Conservation (phyloP, 1,140 invertebrate genomes). For the Orchesella cincta region DNA sequence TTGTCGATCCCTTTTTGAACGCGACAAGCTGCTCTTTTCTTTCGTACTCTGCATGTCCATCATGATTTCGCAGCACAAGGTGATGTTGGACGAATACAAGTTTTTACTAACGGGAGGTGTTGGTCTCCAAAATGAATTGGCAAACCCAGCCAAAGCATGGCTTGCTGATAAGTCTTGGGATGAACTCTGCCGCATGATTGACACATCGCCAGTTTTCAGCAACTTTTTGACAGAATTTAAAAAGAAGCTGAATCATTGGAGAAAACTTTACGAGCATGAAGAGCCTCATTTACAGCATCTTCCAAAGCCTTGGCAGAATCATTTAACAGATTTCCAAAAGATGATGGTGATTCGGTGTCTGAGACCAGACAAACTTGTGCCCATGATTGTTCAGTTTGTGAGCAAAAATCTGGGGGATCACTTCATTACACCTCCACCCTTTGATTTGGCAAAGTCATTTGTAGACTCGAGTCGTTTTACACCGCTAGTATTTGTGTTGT, state of each 20-base stretch:
- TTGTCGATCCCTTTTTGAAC: constrained; percentile 65
- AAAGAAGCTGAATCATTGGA: constrained; percentile 56
- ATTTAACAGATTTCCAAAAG: constrained; percentile 58
- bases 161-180: constrained; percentile 60
- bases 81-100: constrained; percentile 58
- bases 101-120: constrained; percentile 63
- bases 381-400: constrained; percentile 57
- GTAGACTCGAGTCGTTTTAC: constrained; percentile 59
- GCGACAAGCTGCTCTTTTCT: constrained; percentile 64
- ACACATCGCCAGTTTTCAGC: constrained; percentile 49
- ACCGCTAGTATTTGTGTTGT: constrained; percentile 64
- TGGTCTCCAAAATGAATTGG: constrained; percentile 57
- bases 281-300: constrained; percentile 56
- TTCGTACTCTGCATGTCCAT: constrained; percentile 53
- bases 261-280: constrained; percentile 54
- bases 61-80: constrained; percentile 52
- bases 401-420: constrained; percentile 59
- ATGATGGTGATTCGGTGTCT: constrained; percentile 60
- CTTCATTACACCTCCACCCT: constrained; percentile 63
- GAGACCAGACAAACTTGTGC: constrained; percentile 59
- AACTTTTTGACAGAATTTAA: constrained; percentile 53
- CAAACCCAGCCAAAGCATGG: constrained; percentile 53
- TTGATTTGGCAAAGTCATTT: constrained; percentile 61
- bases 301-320: constrained; percentile 57
- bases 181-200: constrained; percentile 58